phyloP scores from a whole-genome alignment of 1,140 invertebrate genomes.

The Microplitis mediator region DNA sequence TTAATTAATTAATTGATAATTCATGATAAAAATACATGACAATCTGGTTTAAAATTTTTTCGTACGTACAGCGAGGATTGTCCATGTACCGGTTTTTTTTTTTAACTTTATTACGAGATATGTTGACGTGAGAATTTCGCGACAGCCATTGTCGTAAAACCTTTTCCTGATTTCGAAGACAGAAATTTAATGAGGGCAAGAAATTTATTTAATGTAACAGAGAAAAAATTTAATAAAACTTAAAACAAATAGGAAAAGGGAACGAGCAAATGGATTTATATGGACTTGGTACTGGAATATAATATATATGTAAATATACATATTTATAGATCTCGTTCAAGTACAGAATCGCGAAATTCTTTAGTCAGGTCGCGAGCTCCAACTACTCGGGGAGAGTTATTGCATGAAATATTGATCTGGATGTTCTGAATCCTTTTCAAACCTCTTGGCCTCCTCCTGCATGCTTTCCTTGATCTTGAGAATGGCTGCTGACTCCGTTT shows the following conservation, averaged over 20 bases:
- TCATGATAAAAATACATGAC: background rate
- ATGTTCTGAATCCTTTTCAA: constrained; percentile 98
- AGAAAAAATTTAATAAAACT: background rate
- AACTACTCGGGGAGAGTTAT: constrained; percentile 66
- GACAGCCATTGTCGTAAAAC: background rate
- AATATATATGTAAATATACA: background rate
- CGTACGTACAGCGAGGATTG: background rate
- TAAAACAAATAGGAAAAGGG: background rate
- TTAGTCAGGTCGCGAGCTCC: constrained; percentile 53
- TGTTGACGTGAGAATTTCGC: background rate
- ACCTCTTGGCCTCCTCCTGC: constrained; percentile 99
- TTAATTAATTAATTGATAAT: background rate
- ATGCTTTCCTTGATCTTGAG: constrained; percentile 99
- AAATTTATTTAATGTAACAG: background rate
- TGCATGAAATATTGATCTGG: constrained; percentile 92
- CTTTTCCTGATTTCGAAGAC: background rate
- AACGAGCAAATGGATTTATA: background rate
- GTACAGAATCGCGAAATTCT: constrained; percentile 31
- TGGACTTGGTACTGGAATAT: too few relatives aligned
- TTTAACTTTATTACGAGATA: background rate
- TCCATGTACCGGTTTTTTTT: background rate
- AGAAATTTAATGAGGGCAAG: background rate
- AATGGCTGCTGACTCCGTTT: constrained; percentile 98
- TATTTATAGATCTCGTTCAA: background rate
- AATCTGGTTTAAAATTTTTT: background rate